Evolutionary conservation across 2,113 vertebrate species (phyloP).

Genomic region (Australoheros scitulus): DNA sequence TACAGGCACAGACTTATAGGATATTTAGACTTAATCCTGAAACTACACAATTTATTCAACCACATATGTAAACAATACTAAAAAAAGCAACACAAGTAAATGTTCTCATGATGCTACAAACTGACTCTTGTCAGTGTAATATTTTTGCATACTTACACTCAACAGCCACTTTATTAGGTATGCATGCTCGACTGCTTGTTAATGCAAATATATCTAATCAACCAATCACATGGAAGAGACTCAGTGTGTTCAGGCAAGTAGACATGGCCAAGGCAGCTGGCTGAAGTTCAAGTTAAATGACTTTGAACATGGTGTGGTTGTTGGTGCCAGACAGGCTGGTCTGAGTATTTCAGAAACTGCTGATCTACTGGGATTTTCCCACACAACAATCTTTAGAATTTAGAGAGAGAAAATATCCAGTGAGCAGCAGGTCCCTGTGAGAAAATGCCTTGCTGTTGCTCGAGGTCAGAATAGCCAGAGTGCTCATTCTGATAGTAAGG

Average conservation of each 20-base stretch:
- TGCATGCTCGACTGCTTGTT: neutral
- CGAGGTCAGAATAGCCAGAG: too few relatives aligned
- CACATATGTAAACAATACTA: neutral
- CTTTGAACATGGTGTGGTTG: too few relatives aligned
- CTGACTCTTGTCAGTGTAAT: neutral
- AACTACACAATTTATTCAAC: neutral
- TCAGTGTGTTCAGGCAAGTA: neutral
- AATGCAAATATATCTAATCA: neutral
- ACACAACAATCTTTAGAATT: too few relatives aligned
- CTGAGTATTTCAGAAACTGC: too few relatives aligned
- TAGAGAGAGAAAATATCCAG: too few relatives aligned
- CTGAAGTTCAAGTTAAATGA: too few relatives aligned
- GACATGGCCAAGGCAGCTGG: too few relatives aligned
- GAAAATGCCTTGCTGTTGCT: too few relatives aligned
- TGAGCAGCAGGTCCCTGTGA: too few relatives aligned
- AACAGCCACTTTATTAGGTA: neutral
- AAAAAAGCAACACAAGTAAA: neutral
- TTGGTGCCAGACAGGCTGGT: too few relatives aligned
- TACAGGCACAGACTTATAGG: neutral
- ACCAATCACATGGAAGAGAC: neutral
- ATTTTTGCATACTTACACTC: neutral
- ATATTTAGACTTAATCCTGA: neutral
- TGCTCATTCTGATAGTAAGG: too few relatives aligned
- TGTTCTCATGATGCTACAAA: accelerated
- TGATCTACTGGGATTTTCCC: too few relatives aligned